Evolutionary conservation across 2,797 vertebrate species (phyloP).

Genomic region (Anas capensis): DNA sequence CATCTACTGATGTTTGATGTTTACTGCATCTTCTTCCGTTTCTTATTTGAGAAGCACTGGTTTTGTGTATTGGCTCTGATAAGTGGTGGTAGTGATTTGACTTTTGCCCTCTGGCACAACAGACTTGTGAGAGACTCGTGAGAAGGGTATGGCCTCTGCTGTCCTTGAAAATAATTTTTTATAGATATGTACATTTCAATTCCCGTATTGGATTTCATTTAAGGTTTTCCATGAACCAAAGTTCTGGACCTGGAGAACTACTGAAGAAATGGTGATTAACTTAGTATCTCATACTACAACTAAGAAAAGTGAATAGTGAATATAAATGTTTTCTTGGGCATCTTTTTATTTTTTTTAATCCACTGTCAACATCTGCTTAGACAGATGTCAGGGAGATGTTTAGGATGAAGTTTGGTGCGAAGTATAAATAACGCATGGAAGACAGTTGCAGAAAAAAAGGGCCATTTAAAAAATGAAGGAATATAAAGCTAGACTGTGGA

Average conservation of each 20-base stretch:
- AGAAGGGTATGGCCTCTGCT: background rate
- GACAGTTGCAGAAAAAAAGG: background rate
- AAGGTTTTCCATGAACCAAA: background rate
- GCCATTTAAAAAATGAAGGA: background rate
- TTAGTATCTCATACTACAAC: background rate
- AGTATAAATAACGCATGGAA: background rate
- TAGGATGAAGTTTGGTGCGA: background rate
- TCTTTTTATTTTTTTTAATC: background rate
- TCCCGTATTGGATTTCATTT: background rate
- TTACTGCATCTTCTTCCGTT: background rate
- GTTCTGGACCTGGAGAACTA: background rate
- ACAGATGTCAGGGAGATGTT: background rate
- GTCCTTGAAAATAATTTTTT: background rate
- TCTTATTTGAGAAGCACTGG: background rate
- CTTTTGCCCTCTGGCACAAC: background rate
- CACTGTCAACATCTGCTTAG: no score
- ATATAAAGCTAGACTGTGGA: background rate
- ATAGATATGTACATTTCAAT: background rate
- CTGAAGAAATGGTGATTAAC: background rate
- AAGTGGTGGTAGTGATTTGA: background rate
- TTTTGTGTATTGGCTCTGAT: background rate
- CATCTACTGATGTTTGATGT: no score
- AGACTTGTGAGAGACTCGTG: background rate
- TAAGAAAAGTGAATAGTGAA: background rate
- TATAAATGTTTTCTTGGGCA: background rate